A percentile compares a stretch with the other conserved stretches of the same genome.
Conservation (phyloP, 2,113 vertebrate species). For the Rhineura floridana region DNA sequence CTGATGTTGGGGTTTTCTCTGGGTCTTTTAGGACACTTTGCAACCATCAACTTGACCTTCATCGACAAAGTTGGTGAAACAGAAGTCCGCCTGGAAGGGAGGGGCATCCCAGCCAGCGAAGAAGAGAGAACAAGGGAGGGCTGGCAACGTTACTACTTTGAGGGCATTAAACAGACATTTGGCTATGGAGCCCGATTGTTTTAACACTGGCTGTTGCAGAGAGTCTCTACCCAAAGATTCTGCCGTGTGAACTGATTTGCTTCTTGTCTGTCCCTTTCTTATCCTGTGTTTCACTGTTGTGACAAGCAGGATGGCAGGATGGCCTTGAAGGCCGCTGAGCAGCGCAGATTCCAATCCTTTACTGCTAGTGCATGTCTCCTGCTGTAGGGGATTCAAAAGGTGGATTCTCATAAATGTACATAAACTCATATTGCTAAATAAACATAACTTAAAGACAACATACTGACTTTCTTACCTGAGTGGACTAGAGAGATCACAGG, state of each 20-base stretch:
- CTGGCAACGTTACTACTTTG: slow-evolving; percentile 92
- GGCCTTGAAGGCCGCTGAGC: slow-evolving; percentile 70
- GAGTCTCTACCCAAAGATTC: slow-evolving; percentile 55
- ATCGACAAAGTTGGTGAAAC: slow-evolving; percentile 84
- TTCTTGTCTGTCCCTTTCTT: slow-evolving; percentile 68
- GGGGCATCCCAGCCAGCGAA: slow-evolving; percentile 83
- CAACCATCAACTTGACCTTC: slow-evolving; percentile 85
- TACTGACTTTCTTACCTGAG: slow-evolving; percentile 1
- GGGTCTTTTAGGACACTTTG: slow-evolving; percentile 83
- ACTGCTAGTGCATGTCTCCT: slow-evolving; percentile 81
- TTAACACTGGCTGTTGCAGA: slow-evolving; percentile 69
- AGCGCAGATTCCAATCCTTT: slow-evolving; percentile 66
- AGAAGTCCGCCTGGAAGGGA: slow-evolving; percentile 83
- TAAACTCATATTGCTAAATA: slow-evolving; percentile 82
- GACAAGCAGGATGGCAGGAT: slow-evolving; percentile 73
- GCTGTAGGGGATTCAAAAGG: slow-evolving; percentile 73
- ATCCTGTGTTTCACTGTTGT: slow-evolving; percentile 62
- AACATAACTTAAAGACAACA: slow-evolving; percentile 77
- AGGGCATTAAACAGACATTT: slow-evolving; percentile 94
- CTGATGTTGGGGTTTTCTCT: slow-evolving; percentile 46
- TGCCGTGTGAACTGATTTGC: slow-evolving; percentile 70
- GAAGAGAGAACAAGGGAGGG: slow-evolving; percentile 90
- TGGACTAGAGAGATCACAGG: neutral
- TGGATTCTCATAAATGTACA: slow-evolving; percentile 81
- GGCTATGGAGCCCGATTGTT: slow-evolving; percentile 89